A percentile compares a stretch with the other conserved stretches of the same genome.
Evolutionary conservation across 2,113 vertebrate genomes (phyloP).

Genomic region (Dromiciops gliroides): DNA sequence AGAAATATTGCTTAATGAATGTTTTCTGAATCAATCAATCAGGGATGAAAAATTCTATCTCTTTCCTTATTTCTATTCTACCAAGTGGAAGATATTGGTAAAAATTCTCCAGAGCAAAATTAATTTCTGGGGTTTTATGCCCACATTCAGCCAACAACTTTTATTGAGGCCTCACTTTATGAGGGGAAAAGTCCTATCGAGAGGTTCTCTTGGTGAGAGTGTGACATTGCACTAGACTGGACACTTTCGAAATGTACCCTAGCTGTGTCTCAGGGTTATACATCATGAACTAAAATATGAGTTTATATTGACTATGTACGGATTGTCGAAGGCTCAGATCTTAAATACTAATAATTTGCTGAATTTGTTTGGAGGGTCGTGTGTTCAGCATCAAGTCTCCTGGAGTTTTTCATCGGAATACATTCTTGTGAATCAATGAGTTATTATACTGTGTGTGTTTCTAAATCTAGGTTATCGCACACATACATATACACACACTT

Average conservation of each 20-base stretch:
- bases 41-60: background rate
- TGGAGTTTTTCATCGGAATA: constrained; percentile 31
- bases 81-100: background rate
- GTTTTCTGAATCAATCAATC: background rate
- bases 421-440: background rate
- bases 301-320: constrained; percentile 41
- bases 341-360: constrained; percentile 11
- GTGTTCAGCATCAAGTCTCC: background rate
- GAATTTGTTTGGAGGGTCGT: background rate
- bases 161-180: constrained; percentile 35
- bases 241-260: background rate
- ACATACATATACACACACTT: too few species aligned
- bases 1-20: background rate
- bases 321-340: constrained; percentile 1
- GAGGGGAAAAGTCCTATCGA: constrained; percentile 46
- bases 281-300: constrained; percentile 3
- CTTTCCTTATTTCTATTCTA: background rate
- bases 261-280: background rate
- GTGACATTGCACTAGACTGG: constrained; percentile 39
- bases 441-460: background rate
- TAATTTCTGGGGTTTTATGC: constrained; percentile 20
- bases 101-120: constrained; percentile 58
- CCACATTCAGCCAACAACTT: background rate
- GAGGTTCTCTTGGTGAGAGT: constrained; percentile 19
- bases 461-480: background rate